Evolutionary conservation across 2,113 vertebrate species (phyloP).

Genomic region (Eulacestoma nigropectus): DNA sequence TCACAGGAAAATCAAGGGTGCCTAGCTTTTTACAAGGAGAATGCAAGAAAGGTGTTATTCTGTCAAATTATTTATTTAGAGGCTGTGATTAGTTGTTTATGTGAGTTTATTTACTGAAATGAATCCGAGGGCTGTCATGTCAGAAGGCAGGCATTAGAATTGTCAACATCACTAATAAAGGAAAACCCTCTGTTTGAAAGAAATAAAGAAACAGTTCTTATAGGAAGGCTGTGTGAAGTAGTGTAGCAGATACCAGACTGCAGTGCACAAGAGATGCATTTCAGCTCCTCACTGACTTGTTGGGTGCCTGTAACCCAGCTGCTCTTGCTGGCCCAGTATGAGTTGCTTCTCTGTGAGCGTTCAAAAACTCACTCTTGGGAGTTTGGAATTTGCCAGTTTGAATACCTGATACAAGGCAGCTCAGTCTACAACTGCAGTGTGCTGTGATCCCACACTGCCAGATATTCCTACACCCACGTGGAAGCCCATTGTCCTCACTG

Average conservation of each 20-base stretch:
- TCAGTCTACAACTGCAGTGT: not conserved
- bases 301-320: not conserved
- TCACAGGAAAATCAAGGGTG: not conserved
- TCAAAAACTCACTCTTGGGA: not conserved
- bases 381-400: not conserved
- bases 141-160: not conserved
- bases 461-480: rapidly evolving
- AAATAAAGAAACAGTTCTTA: not conserved
- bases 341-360: not conserved
- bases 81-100: not conserved
- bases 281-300: not conserved
- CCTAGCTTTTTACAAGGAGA: not conserved
- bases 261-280: not conserved
- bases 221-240: not conserved
- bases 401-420: not conserved
- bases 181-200: not conserved
- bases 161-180: not conserved
- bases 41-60: not conserved
- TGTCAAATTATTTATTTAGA: not conserved
- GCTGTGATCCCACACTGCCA: not conserved
- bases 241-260: not conserved
- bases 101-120: not conserved
- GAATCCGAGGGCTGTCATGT: not conserved
- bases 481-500: not conserved
- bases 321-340: not conserved